phyloP scores from a whole-genome alignment of 1,140 invertebrate species.

The Mactra quadrangularis region DNA sequence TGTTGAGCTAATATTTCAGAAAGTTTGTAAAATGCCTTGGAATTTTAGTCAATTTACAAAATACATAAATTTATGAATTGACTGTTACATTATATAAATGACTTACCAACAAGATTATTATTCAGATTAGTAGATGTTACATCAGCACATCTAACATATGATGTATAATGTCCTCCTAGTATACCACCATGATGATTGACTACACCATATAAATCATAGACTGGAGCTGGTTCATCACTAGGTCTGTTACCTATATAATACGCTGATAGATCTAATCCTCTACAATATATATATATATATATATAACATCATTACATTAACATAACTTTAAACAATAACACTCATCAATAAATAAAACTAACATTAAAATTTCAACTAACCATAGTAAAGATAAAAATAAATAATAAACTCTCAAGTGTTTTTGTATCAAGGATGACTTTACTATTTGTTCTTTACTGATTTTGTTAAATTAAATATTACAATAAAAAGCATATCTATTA shows the following conservation, averaged over 20 bases:
- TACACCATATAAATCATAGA: slow-evolving; percentile 86
- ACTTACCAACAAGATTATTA: too few relatives aligned
- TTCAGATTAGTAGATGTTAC: slow-evolving; percentile 65
- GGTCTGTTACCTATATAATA: slow-evolving; percentile 78
- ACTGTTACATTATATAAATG: too few relatives aligned
- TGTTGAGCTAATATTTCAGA: too few relatives aligned
- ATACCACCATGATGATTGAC: slow-evolving; percentile 86
- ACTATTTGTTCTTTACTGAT: too few relatives aligned
- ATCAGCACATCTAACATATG: slow-evolving; percentile 82
- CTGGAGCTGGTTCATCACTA: slow-evolving; percentile 71
- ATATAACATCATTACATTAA: slow-evolving; percentile 11
- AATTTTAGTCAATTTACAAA: too few relatives aligned
- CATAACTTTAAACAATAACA: not conserved
- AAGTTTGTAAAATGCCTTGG: too few relatives aligned
- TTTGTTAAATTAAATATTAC: too few relatives aligned
- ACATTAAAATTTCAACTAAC: not conserved
- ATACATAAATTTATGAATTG: too few relatives aligned
- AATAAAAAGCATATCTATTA: too few relatives aligned
- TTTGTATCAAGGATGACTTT: too few relatives aligned
- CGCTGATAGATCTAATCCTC: slow-evolving; percentile 83
- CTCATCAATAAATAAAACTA: too few relatives aligned
- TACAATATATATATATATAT: slow-evolving; percentile 66
- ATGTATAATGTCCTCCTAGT: slow-evolving; percentile 86
- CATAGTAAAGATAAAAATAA: not conserved
- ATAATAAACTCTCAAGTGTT: too few relatives aligned